Evolutionary conservation across 2,888 invertebrate species (phyloP), one percentile per base, ranked within the genome.

Genomic region (Antheraea yamamai): DNA sequence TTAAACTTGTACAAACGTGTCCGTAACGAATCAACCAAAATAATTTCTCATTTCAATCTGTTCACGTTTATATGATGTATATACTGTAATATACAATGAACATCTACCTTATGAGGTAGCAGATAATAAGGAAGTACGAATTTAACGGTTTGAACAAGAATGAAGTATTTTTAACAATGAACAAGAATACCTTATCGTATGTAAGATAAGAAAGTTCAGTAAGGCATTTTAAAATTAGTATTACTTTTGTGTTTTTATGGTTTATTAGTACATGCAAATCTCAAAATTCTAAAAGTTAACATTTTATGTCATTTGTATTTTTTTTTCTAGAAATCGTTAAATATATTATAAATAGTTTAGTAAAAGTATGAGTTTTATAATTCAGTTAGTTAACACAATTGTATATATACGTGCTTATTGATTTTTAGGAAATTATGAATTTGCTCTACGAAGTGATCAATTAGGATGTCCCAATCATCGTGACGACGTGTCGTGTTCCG

Each of bases 111-210:
- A 78, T 76, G 81, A 79, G 81, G 78, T 78, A 73, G 82, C 77
- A 87, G 80, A 87, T 89, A 88, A 89, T 87, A 89, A 91, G 91
- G 90, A 91, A 89, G 85, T 81, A 78, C 78, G 83, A 85, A 89
- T 91, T 89, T 87, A 84, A 86, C 83, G 88, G 84, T 82, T 79
- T 77, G 76, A 76, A 78, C 76, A 83, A 82, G 83, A 80, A 77
- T 76, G 73, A 75, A 76, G 78, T 78, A 78, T 78, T 75, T 73
- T 55, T 66, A 39, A 70, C 55, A 75, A 47, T 73, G 73, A 73
- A 73, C 52, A 75, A 39, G 55, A 7, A 58, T 26, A 68, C 58
- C 73, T 47, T 26, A 68, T 74, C 72, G 55, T 75, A 74, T 8
- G 73, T 51, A 47, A 18, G 35, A 39, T 47, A 58, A 30, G 26